Conservation (phyloP, 2,888 invertebrate species). For the Microctonus aethiopoides region DNA sequence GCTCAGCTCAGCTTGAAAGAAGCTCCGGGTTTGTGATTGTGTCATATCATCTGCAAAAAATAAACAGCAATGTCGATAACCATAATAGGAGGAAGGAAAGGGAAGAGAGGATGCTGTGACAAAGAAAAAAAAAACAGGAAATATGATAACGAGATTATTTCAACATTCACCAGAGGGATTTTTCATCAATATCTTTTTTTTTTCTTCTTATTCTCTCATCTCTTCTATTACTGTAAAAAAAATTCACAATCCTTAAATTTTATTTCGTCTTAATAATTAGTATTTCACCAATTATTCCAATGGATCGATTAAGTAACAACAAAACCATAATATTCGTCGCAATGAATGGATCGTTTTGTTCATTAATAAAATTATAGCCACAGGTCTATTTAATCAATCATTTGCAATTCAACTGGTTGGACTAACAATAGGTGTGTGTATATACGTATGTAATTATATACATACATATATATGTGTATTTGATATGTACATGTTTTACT, state of each 20-base stretch:
- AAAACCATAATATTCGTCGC: background rate
- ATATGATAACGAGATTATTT: slow-evolving; percentile 43
- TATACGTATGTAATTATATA: too few relatives aligned
- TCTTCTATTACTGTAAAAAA: background rate
- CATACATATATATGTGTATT: too few relatives aligned
- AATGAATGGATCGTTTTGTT: background rate
- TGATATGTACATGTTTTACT: too few relatives aligned
- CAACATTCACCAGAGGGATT: slow-evolving; percentile 18
- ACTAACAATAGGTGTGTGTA: too few relatives aligned
- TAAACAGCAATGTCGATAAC: slow-evolving; percentile 41
- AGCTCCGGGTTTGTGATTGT: slow-evolving; percentile 24
- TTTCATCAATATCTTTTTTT: background rate
- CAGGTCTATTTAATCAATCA: background rate
- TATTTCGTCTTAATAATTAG: background rate
- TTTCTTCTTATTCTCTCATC: background rate
- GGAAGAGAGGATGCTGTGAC: slow-evolving; percentile 7
- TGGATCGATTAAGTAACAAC: background rate
- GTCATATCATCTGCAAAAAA: slow-evolving; percentile 35
- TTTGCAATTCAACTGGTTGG: background rate
- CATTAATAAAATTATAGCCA: background rate
- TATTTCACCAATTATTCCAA: background rate
- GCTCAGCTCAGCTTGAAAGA: slow-evolving; percentile 11
- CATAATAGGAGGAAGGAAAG: slow-evolving; percentile 34
- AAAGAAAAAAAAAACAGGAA: slow-evolving; percentile 18
- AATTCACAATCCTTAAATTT: background rate